Base-by-base conservation (phyloP, 2,113 vertebrate genomes). In the Nothoprocta pentlandii region DNA sequence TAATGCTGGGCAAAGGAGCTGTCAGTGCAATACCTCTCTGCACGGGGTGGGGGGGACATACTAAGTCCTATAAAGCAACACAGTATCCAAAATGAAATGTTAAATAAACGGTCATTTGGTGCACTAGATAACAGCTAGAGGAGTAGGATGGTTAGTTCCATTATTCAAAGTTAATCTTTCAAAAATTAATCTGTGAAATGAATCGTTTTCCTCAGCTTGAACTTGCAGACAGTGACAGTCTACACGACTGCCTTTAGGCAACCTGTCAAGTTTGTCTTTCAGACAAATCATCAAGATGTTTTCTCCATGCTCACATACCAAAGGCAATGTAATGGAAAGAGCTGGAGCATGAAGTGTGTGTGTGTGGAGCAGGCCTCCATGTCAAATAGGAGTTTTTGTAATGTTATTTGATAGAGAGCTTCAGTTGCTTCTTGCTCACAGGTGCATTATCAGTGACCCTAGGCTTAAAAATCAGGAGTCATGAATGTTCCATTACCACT, bases 191-290 rank as follows among this genome's bases (percentile, higher is more conserved):
- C n/a, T 64, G 30, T 82, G 82, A 89, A 90, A 1, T 6, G 66
- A 59, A 32, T 86, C 5, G 71, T 92, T 75, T 62, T 28, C 56
- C 28, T 74, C 20, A 87, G 21, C 21, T 22, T 92, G 39, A 70
- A 44, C 12, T 49, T 84, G n/a, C 23, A 79, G 73, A 51, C 21
- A 25, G 6, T 69, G 73, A 39, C 41, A 83, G 82, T 2, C 0
- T 30, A 53, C 59, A 85, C 36, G 28, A 9, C 41, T 62, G 34
- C 82, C n/a, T 34, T 74, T 62, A 84, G 28, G 42, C 79, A 80
- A 53, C 53, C 70, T 90, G 63, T 67, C 67, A 63, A 66, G 10
- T 76, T 84, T 80, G 68, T 88, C 93, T 56, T 92, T 51, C 46
- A 82, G 87, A 89, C 15, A 77, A 26, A 85, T 30, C 69, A n/a